These are phyloP conservation scores for Fissipunctia ypsillon DNA, from an alignment of 2,888 invertebrate genomes.

Conservation along the genomic window DNA sequence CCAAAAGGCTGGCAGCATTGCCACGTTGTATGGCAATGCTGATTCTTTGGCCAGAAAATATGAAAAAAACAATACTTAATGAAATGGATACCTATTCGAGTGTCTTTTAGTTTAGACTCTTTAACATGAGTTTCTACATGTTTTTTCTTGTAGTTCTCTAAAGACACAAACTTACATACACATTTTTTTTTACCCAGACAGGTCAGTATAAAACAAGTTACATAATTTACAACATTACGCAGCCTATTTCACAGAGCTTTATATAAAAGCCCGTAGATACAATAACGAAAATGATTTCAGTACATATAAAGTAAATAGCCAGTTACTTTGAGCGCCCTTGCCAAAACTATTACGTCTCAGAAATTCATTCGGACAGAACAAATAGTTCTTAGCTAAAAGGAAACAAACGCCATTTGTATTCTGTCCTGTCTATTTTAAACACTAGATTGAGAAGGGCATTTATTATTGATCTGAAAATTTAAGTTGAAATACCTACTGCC, in stretches of 20 bases:
- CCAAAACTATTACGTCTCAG: slow-evolving; percentile 33
- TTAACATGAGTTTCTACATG: neutral
- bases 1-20: too few relatives aligned
- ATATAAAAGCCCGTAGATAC: slow-evolving; percentile 12
- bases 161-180: too few relatives aligned
- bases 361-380: slow-evolving; percentile 37
- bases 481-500: neutral
- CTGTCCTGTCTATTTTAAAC: slow-evolving; percentile 16
- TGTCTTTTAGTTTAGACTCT: neutral
- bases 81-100: neutral
- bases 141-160: neutral
- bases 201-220: neutral
- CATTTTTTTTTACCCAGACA: neutral
- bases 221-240: neutral
- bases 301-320: slow-evolving; percentile 20
- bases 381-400: slow-evolving; percentile 32
- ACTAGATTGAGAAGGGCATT: neutral
- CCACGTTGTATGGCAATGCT: too few relatives aligned
- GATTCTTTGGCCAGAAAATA: too few relatives aligned
- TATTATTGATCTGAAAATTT: neutral
- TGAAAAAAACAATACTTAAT: neutral
- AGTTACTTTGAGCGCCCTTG: slow-evolving; percentile 25
- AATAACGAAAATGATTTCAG: slow-evolving; percentile 29
- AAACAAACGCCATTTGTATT: slow-evolving; percentile 43
- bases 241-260: neutral